These are phyloP conservation scores for Sternotherus odoratus DNA, from an alignment of 2,797 vertebrate genomes.

Conservation along the genomic window DNA sequence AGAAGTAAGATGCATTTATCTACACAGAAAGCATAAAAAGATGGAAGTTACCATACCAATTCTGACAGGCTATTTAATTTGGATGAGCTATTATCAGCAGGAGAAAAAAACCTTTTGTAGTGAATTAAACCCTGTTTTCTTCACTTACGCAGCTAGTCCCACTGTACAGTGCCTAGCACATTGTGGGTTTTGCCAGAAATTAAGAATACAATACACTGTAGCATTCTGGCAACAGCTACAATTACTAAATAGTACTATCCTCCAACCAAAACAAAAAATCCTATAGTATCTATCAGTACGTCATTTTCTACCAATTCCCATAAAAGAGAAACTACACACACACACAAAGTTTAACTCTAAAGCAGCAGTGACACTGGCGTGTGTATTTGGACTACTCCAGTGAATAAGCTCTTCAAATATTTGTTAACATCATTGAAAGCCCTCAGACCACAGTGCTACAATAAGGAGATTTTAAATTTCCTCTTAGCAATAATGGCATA, in stretches of 20 bases:
- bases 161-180: not conserved
- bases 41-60: too few species aligned
- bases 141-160: too few species aligned
- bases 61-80: too few species aligned
- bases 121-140: too few species aligned
- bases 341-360: not conserved
- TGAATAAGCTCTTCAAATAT: not conserved
- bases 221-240: not conserved
- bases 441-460: not conserved
- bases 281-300: accelerated
- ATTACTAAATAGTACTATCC: not conserved
- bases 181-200: not conserved
- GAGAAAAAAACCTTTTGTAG: too few species aligned
- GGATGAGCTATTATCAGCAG: too few species aligned
- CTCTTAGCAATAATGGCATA: not conserved
- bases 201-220: accelerated
- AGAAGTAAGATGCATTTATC: too few species aligned
- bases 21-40: too few species aligned
- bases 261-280: not conserved
- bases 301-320: not conserved
- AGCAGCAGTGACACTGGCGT: not conserved
- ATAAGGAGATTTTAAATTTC: not conserved
- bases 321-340: not conserved
- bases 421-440: not conserved
- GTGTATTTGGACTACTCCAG: not conserved